Conservation (phyloP, 37 sponge, comb jelly and placozoan species). For the Trichoplax adhaerens region DNA sequence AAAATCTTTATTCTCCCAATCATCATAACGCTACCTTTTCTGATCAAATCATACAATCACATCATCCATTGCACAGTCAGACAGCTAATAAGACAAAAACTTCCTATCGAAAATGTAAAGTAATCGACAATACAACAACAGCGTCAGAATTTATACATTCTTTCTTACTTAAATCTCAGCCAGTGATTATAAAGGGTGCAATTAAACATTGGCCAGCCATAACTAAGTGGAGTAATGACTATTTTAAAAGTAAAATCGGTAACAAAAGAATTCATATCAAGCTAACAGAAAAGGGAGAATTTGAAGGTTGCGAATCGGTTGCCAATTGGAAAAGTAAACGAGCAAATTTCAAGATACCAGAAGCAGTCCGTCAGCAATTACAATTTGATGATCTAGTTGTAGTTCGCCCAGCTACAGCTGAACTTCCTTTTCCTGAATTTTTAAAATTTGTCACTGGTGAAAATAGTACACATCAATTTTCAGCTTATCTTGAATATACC, state of each 20-base stretch:
- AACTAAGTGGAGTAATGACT: slow-evolving; percentile 40
- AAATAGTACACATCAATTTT: slow-evolving; percentile 1
- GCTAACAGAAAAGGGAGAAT: slow-evolving; percentile 41
- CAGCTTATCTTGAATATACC: slow-evolving; percentile 65
- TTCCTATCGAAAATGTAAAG: slow-evolving; percentile 7
- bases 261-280: slow-evolving; percentile 38
- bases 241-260: slow-evolving; percentile 19
- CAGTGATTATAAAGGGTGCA: slow-evolving; percentile 42
- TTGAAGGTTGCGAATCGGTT: slow-evolving; percentile 57
- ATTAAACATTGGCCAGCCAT: slow-evolving; percentile 38
- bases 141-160: slow-evolving; percentile 19
- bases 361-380: slow-evolving; percentile 23
- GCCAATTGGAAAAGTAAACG: slow-evolving; percentile 21
- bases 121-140: slow-evolving; percentile 17
- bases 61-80: too few species aligned
- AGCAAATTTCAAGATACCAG: slow-evolving; percentile 28
- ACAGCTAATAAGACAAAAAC: too few species aligned
- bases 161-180: slow-evolving; percentile 36
- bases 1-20: too few species aligned
- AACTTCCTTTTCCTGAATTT: slow-evolving; percentile 44
- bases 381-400: slow-evolving; percentile 53
- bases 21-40: too few species aligned
- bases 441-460: slow-evolving; percentile 4
- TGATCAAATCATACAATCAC: too few species aligned
- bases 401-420: slow-evolving; percentile 55